phyloP scores from a whole-genome alignment of 2,797 vertebrate species.

The Petrocephalus schoutedeni region DNA sequence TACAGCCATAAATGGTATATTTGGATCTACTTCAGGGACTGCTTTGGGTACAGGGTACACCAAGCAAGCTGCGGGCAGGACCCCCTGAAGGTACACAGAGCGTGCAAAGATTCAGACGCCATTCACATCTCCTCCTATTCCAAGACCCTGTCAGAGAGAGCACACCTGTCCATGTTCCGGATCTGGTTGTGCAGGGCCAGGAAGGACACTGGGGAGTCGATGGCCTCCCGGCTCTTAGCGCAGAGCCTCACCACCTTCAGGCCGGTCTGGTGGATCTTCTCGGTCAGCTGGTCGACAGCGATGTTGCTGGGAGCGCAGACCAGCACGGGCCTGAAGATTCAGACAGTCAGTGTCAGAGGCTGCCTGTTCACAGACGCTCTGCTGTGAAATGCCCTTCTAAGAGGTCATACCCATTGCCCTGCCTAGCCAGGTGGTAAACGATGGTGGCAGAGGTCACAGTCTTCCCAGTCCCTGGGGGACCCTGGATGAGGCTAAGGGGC shows the following conservation, averaged over 20 bases:
- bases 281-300: slow-evolving; percentile 92
- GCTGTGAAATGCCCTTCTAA: not conserved
- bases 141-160: not conserved
- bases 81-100: not conserved
- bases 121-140: not conserved
- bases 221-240: slow-evolving; percentile 94
- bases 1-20: not conserved
- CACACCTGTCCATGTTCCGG: slow-evolving; percentile 97
- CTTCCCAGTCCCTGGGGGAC: slow-evolving; percentile 92
- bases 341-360: not conserved
- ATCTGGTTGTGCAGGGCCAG: slow-evolving; percentile 97
- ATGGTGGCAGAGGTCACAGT: slow-evolving; percentile 97
- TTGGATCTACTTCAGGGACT: not conserved
- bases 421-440: slow-evolving; percentile 92
- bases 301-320: slow-evolving; percentile 98
- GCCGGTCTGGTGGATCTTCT: slow-evolving; percentile 96
- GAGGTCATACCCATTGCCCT: slow-evolving; percentile 85
- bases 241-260: slow-evolving; percentile 94
- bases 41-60: not conserved
- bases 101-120: not conserved
- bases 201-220: slow-evolving; percentile 95
- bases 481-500: slow-evolving; percentile 95
- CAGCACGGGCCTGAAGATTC: slow-evolving; percentile 77
- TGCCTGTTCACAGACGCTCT: not conserved
- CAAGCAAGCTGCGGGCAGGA: not conserved